phyloP scores from a whole-genome alignment of 2,797 vertebrate genomes.

The Pitangus sulphuratus region DNA sequence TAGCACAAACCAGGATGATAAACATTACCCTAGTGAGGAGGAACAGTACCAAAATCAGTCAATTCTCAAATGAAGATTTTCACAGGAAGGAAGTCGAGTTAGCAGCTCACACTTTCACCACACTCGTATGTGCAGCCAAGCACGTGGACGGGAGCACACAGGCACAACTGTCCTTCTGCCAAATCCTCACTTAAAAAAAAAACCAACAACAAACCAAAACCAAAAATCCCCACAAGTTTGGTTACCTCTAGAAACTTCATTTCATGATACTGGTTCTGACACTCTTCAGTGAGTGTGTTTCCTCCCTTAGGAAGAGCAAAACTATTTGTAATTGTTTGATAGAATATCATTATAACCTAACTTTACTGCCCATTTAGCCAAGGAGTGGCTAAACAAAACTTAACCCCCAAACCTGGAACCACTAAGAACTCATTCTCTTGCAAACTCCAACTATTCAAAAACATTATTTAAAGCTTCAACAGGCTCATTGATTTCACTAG shows the following conservation, averaged over 20 bases:
- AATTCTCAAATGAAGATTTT: not conserved
- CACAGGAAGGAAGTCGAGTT: not conserved
- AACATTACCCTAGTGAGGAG: not conserved
- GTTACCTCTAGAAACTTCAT: not conserved
- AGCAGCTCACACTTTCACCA: not conserved
- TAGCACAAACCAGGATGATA: not conserved
- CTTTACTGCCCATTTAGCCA: not conserved
- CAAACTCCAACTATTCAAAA: not conserved
- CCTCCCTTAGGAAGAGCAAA: not conserved
- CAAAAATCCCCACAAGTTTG: too few relatives aligned
- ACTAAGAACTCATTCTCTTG: not conserved
- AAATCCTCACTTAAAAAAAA: not conserved
- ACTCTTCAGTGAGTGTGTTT: fast-evolving
- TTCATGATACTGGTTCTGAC: not conserved
- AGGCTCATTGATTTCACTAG: not conserved
- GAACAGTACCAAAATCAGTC: not conserved
- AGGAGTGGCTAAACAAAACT: not conserved
- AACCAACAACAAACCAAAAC: too few relatives aligned
- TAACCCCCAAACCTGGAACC: not conserved
- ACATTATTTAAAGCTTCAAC: not conserved
- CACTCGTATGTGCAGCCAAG: not conserved
- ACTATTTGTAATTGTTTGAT: not conserved
- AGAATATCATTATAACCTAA: not conserved
- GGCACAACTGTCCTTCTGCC: not conserved
- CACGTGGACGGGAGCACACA: not conserved